Conservation (phyloP, 2,888 invertebrate species). For the Synergus laeviventris region DNA sequence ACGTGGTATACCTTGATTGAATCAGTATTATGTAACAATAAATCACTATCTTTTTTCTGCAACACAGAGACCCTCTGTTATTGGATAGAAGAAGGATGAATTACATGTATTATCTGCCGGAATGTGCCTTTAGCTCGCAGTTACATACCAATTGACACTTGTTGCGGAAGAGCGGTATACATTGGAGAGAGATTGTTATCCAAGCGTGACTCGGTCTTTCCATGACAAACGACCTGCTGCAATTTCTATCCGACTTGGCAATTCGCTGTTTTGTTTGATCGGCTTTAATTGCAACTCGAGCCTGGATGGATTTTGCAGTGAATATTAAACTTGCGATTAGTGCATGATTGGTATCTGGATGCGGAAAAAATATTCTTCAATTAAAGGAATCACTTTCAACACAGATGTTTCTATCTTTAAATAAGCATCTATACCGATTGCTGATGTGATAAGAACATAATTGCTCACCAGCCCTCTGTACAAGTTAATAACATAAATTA, state of each 20-base stretch:
- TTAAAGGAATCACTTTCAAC: conserved; percentile 36
- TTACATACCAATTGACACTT: conserved; percentile 38
- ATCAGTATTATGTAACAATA: conserved; percentile 32
- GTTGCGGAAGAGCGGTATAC: conserved; percentile 13
- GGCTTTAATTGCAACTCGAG: conserved; percentile 8
- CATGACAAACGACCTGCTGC: conserved; percentile 19
- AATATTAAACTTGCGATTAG: conserved; percentile 35
- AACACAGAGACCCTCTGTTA: not conserved
- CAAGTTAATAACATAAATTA: conserved; percentile 30
- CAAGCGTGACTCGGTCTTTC: conserved; percentile 27
- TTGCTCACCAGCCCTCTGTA: conserved; percentile 17
- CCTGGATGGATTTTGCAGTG: conserved; percentile 2
- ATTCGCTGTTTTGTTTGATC: conserved; percentile 5
- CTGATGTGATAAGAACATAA: conserved; percentile 25
- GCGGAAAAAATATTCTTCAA: conserved; percentile 28
- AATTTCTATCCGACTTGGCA: conserved; percentile 25
- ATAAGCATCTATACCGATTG: conserved; percentile 18
- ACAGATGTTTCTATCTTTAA: conserved; percentile 7
- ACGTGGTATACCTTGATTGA: conserved; percentile 18
- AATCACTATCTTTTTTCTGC: conserved; percentile 17
- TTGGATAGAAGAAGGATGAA: conserved; percentile 8
- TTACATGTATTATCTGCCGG: conserved; percentile 26
- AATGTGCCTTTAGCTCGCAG: conserved; percentile 30
- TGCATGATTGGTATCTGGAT: conserved; percentile 21
- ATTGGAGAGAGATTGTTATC: conserved; percentile 30